Base-by-base conservation (phyloP, 2,888 invertebrate species). In the Ectropis crepuscularia region DNA sequence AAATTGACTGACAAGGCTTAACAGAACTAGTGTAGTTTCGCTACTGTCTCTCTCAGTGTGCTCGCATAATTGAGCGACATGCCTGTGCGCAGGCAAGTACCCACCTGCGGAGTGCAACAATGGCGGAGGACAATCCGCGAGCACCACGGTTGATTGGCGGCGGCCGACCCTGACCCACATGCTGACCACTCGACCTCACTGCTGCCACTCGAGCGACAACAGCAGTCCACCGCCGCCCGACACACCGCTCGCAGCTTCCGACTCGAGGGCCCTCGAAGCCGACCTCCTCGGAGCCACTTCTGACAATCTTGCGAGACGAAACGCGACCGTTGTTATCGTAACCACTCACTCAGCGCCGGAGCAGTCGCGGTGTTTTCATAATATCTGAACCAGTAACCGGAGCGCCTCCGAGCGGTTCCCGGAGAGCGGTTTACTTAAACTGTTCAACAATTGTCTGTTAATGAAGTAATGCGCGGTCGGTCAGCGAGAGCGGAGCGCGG, bases 151-250 rank as follows among this genome's bases (percentile, higher is more conserved):
- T 69, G 72, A 74, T 74, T 71, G 73, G 74, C 66, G 57, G 41
- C 47, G 67, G 51, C 12, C 61, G 67, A 47, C 67, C 69, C 45
- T 64, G 69, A 67, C 69, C 69, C 57, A 61, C 53, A 67, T 67
- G 78, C 77, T 77, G 78, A 77, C 78, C 73, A 75, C 74, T 41
- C 7, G 50, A 38, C 16, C 71, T 65, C 67, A 72, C 72, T 70
- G 74, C 69, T 67, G 63, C 57, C 65, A 60, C 62, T 67, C 58
- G 67, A 66, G 65, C 67, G 63, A 58, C 68, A 54, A 50, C 63
- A 61, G 57, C 51, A 28, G 57, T 47, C 45, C 60, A 57, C 50
- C 49, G 53, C 45, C n/a, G 66, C 10, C 38, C 10, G 48, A 11
- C 62, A 51, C 38, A 55, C 43, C 42, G 6, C 42, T 1, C 10